Base-by-base conservation (phyloP, 2,888 invertebrate genomes). In the Melitaea athalia region DNA sequence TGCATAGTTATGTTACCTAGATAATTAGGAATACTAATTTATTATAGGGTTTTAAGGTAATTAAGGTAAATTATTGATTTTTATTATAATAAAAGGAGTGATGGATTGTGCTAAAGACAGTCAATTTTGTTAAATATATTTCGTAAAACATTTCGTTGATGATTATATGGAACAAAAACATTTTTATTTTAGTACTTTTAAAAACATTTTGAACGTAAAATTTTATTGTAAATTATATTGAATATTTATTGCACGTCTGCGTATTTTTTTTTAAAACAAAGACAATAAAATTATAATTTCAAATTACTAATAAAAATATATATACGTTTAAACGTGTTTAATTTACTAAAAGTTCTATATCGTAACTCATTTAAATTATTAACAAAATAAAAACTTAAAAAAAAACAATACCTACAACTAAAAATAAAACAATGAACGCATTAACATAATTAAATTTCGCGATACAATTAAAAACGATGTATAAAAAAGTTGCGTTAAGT, bases 341-440 rank as follows among this genome's bases (percentile, higher is more conserved):
- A 52, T 52, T 52, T 52, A 12, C 52, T 52, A 31, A 52, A 12
- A 52, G 24, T 24, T 24, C 24, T 15, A 50, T 24, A 52, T 52
- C 10, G 38, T 38, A 3, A 38, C 38, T 38, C 38, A 38, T 38
- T 38, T 38, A 38, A 38, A 52, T 52, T 0, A 15, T 49, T 15
- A 49, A 52, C 15, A 8, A 11, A 52, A 3, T 3, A 15, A n/a
- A 50, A 49, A n/a, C n/a, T n/a, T n/a, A n/a, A n/a, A n/a, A n/a
- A n/a, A n/a, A n/a, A n/a, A n/a, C n/a, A 49, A 50, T 15, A 10
- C 8, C 8, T 15, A 50, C 50, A 53, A 53, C 12, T 31, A 49
- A 49, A n/a, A 49, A 6, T 33, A 31, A 53, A 33, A 55, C 53
- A 55, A 55, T 55, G 53, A 55, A 8, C 31, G 31, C 31, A 31